Conservation (phyloP, 2,113 vertebrate species). For the Megaceryle maxima region DNA sequence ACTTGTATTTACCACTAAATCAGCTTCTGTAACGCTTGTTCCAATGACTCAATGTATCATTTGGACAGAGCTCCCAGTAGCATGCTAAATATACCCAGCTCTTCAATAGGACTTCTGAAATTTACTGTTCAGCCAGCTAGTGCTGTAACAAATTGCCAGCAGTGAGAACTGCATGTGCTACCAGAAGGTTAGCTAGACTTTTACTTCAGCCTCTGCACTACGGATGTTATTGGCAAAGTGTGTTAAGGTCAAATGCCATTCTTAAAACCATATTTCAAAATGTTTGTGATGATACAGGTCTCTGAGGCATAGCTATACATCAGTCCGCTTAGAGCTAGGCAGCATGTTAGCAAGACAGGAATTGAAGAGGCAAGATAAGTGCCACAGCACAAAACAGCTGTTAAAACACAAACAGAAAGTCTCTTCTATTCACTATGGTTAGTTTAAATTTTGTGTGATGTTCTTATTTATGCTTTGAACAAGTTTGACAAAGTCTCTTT, state of each 20-base stretch:
- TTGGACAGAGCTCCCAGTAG: constrained; percentile 21
- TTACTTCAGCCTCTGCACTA: neutral
- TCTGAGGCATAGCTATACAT: neutral
- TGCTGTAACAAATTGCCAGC: neutral
- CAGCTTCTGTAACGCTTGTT: neutral
- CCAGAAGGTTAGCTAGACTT: neutral
- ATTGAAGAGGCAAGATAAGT: neutral
- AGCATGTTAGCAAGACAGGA: neutral
- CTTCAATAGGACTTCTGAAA: neutral
- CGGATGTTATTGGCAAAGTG: neutral
- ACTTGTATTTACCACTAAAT: constrained; percentile 35
- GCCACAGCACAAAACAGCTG: neutral
- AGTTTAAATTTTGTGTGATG: neutral
- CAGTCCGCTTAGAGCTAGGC: neutral
- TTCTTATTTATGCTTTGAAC: neutral
- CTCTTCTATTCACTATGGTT: neutral
- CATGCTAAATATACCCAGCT: constrained; percentile 1
- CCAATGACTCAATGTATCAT: constrained; percentile 14
- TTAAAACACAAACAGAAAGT: neutral
- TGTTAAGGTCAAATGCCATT: constrained; percentile 4
- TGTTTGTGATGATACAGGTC: neutral
- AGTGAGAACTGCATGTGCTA: neutral
- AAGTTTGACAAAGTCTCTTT: neutral
- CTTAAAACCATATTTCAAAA: neutral
- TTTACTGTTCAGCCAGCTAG: neutral